Evolutionary conservation across 2,888 invertebrate species (phyloP), one percentile per base, ranked within the genome.

Genomic region (Oscheius myriophilus): DNA sequence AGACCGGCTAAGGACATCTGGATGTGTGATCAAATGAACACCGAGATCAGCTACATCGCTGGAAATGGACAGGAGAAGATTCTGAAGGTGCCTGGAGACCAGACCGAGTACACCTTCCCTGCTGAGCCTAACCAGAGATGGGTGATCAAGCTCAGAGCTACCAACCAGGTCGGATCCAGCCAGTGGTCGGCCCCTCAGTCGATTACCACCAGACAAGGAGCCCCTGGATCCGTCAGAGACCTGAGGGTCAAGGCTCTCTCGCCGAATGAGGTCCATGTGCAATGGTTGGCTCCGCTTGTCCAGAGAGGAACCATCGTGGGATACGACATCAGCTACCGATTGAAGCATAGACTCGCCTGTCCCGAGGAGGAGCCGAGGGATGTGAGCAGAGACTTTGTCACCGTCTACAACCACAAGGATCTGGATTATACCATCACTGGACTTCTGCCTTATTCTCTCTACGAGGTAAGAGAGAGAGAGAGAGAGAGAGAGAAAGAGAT

Each of bases 381-480:
- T 55, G 86, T 84, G 33, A 82, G 82, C 52, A 70, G 83, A 12
- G 83, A 86, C 59, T 87, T 84, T 71, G 85, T 87, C 43, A 86
- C 86, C 26, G 79, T 87, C 43, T 87, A 87, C 80, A 87, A 86
- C 67, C 84, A 86, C 81, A 86, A 87, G 67, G 83, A 85, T 68
- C 76, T 83, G 2, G 82, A 84, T 58, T 85, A 86, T 73, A 84
- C 81, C 14, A 76, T 86, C 64, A 86, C 86, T 23, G 86, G 86
- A 21, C 78, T 86, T 39, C 70, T 86, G 45, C 86, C 86, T n/a
- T 82, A 85, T 71, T 83, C 86, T 1, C 81, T 87, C 41, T 86
- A 86, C 70, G 86, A 87, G 66, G 81, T 83, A 11, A 74, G 33
- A 6, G 3, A 33, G 33, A 33, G 33, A 33, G 33, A 33, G 3